Evolutionary conservation across 2,113 vertebrate species (phyloP).

Genomic region (Phalacrocorax carbo): DNA sequence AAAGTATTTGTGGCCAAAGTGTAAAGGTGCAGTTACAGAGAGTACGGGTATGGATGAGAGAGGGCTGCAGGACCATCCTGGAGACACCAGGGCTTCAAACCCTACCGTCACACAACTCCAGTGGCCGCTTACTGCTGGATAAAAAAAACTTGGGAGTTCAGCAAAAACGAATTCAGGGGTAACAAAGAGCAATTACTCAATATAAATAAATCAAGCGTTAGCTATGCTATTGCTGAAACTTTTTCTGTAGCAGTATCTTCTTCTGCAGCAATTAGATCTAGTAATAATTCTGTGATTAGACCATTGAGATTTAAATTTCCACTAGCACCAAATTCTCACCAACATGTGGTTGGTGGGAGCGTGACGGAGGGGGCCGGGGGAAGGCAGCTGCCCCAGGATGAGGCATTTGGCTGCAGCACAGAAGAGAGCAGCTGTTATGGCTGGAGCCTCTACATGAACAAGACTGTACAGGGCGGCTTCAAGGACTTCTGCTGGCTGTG

Average conservation of each 20-base stretch:
- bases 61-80: not conserved
- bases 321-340: not conserved
- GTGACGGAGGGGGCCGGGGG: rapidly evolving
- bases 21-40: not conserved
- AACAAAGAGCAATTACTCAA: not conserved
- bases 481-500: not conserved
- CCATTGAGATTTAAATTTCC: not conserved
- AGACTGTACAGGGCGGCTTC: not conserved
- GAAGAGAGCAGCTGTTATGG: not conserved
- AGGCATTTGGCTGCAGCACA: not conserved
- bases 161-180: not conserved
- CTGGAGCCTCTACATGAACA: not conserved
- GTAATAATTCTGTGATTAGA: not conserved
- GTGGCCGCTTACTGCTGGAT: not conserved
- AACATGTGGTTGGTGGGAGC: rapidly evolving
- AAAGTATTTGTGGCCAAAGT: not conserved
- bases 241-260: not conserved
- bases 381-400: not conserved
- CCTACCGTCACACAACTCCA: not conserved
- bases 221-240: not conserved
- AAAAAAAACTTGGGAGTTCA: not conserved
- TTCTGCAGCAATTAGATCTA: not conserved
- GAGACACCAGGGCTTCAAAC: not conserved
- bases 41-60: rapidly evolving
- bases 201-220: not conserved